Base-by-base conservation (phyloP, 2,113 vertebrate species). In the Apeltes quadracus region DNA sequence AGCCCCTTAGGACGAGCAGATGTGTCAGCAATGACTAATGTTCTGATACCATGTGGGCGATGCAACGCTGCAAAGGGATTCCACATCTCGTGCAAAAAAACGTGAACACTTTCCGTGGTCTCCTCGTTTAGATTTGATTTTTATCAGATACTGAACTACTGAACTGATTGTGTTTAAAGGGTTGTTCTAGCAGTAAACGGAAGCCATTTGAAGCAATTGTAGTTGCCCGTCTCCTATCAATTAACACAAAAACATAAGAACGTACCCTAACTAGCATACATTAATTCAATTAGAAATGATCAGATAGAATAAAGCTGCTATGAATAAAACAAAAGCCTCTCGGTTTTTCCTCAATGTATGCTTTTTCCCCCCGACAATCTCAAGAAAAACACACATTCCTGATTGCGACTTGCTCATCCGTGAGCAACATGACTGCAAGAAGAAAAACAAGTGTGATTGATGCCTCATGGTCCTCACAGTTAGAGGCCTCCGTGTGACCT, bases 21-120 rank as follows among this genome's bases (percentile, higher is more conserved):
- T 77, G 41, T 67, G 71, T 75, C 27, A 69, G 15, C 38, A 14
- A 27, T 89, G 89, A 88, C 84, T 88, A 69, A 85, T 84, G 72
- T 72, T 89, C 74, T 72, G 48, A 77, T 61, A 58, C 76, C 1
- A 22, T 63, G 85, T 88, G 64, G 84, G 87, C 15, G 64, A 36
- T 50, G 70, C n/a, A 27, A 38, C 61, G 74, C 15, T 34, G 65
- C 78, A 27, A 32, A 76, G 80, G 85, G 64, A 67, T 88, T 89
- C 85, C 84, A 75, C 57, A 8, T 58, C 22, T 74, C 46, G 18
- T 71, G 46, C 61, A 61, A 66, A 74, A 64, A 53, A 58, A 63
- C 51, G 5, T 2, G 29, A 82, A 71, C 14, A 6, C 43, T 75
- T 83, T 76, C 36, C 2, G 71, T 72, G 41, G 67, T 73, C 2